Evolutionary conservation across 2,888 invertebrate species (phyloP).

Genomic region (Pelosia muscerda): DNA sequence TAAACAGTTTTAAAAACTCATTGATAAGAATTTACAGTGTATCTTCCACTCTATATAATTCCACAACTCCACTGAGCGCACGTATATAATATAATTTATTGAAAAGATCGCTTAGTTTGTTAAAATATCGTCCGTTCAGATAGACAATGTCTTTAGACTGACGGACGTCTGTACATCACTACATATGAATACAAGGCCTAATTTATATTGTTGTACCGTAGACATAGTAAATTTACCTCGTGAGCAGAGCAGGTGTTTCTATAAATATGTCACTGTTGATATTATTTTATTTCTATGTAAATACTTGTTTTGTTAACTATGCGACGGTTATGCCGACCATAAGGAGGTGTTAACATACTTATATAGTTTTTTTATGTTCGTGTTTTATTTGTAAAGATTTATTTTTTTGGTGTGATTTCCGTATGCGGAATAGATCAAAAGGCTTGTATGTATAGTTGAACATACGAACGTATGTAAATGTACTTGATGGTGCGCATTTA

Average conservation of each 20-base stretch:
- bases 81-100: constrained; percentile 66
- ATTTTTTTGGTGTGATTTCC: constrained; percentile 44
- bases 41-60: constrained; percentile 38
- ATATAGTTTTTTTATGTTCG: constrained; percentile 40
- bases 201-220: constrained; percentile 53
- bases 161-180: constrained; percentile 57
- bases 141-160: constrained; percentile 61
- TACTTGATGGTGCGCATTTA: background rate
- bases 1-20: too few species aligned
- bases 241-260: constrained; percentile 52
- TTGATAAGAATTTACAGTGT: background rate
- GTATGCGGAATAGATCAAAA: constrained; percentile 22
- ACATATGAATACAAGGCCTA: constrained; percentile 56
- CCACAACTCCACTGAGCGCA: constrained; percentile 44
- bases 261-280: constrained; percentile 40
- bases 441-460: background rate
- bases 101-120: constrained; percentile 70
- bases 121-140: constrained; percentile 67
- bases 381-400: constrained; percentile 36
- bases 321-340: constrained; percentile 37
- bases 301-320: constrained; percentile 39
- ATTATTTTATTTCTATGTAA: constrained; percentile 45
- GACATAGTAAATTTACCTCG: constrained; percentile 42
- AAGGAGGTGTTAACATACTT: constrained; percentile 45
- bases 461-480: background rate